A percentile compares a stretch with the other conserved stretches of the same genome.
These are phyloP conservation scores for Clitarchus hookeri DNA, from an alignment of 2,888 invertebrate species.

Conservation along the genomic window DNA sequence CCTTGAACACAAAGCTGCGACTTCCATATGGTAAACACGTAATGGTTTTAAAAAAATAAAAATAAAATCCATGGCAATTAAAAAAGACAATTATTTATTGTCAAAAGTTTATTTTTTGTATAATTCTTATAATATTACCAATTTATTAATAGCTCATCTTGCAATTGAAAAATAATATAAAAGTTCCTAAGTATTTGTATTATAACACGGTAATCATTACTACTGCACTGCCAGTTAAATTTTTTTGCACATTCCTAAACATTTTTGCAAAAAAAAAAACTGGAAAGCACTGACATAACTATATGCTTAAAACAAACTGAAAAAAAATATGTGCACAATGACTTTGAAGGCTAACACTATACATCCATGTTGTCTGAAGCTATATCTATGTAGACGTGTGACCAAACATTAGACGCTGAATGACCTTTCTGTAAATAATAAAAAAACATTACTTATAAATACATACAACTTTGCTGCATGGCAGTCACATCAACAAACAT, in stretches of 20 bases:
- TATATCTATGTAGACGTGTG: background rate
- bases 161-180: constrained; percentile 26
- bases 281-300: background rate
- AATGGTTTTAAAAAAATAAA: background rate
- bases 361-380: constrained; percentile 2
- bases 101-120: constrained; percentile 11
- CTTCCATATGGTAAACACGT: no score
- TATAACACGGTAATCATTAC: constrained; percentile 16
- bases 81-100: background rate
- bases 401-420: background rate
- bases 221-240: background rate
- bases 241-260: background rate
- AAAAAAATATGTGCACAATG: background rate
- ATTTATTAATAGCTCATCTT: constrained; percentile 16
- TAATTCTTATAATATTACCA: constrained; percentile 22
- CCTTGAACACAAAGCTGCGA: no score
- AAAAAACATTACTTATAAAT: background rate
- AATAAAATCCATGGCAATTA: background rate
- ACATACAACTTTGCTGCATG: background rate
- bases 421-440: background rate
- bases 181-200: constrained; percentile 20
- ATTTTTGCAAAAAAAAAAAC: background rate
- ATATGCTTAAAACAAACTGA: background rate
- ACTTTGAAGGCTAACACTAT: constrained; percentile 14
- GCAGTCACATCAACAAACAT: background rate